phyloP scores from a whole-genome alignment of 2,888 invertebrate species.

The Volucella inanis region DNA sequence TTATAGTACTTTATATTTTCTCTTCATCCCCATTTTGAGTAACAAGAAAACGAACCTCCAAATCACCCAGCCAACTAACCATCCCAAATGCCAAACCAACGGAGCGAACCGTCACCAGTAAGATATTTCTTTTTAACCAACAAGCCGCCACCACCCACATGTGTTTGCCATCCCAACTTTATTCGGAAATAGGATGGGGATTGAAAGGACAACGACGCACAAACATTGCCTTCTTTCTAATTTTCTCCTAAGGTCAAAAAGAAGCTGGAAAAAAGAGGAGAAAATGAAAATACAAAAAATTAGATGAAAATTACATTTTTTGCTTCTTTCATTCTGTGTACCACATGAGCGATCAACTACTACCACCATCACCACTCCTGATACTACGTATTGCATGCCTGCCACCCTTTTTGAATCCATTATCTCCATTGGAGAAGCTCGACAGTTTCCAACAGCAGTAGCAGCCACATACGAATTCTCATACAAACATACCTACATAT shows the following conservation, averaged over 20 bases:
- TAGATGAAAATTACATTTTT: constrained; percentile 82
- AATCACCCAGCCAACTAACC: constrained; percentile 37
- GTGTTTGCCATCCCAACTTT: constrained; percentile 35
- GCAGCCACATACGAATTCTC: constrained; percentile 28
- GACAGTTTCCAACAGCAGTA: constrained; percentile 70
- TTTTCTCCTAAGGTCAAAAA: constrained; percentile 79
- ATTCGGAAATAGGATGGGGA: constrained; percentile 6
- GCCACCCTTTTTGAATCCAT: constrained; percentile 72
- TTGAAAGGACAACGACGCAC: constrained; percentile 38
- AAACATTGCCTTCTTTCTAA: constrained; percentile 78
- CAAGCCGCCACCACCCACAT: constrained; percentile 59
- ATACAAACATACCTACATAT: constrained; percentile 65
- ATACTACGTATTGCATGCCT: constrained; percentile 3
- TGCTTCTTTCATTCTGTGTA: constrained; percentile 75
- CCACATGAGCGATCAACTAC: constrained; percentile 63
- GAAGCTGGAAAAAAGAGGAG: constrained; percentile 78
- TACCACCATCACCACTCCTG: constrained; percentile 25
- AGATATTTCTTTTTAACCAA: constrained; percentile 71
- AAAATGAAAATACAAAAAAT: constrained; percentile 75
- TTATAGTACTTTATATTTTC: constrained; percentile 67
- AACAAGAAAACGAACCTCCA: constrained; percentile 39
- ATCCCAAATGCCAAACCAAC: not conserved
- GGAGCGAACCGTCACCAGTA: constrained; percentile 59
- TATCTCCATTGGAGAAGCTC: constrained; percentile 68
- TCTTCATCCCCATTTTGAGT: constrained; percentile 46